These are phyloP conservation scores for Drosophila subquinaria DNA, from an alignment of 2,888 invertebrate genomes.

Conservation along the genomic window DNA sequence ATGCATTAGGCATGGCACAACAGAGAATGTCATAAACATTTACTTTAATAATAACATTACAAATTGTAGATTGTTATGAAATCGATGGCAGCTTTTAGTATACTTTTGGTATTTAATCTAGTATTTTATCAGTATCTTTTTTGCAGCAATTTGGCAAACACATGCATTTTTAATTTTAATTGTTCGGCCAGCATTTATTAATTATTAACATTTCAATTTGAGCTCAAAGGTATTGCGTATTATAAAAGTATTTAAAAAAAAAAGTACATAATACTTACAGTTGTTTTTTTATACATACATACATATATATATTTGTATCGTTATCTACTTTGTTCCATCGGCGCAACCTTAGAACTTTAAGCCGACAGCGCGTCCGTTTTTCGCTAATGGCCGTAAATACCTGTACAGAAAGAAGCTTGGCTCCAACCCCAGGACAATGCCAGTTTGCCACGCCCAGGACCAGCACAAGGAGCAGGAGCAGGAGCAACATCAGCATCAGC, in stretches of 20 bases:
- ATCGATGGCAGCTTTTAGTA: background rate
- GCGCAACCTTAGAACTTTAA: slow-evolving; percentile 71
- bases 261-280: slow-evolving; percentile 11
- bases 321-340: slow-evolving; percentile 56
- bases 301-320: slow-evolving; percentile 25
- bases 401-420: slow-evolving; percentile 47
- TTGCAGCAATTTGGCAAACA: background rate
- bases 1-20: background rate
- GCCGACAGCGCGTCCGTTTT: slow-evolving; percentile 63
- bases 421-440: slow-evolving; percentile 32
- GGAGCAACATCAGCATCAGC: background rate
- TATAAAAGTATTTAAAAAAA: slow-evolving; percentile 1
- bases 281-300: slow-evolving; percentile 7
- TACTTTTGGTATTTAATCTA: background rate
- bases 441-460: slow-evolving; percentile 64
- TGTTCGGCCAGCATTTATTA: slow-evolving; percentile 23
- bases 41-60: background rate
- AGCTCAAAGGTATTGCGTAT: background rate
- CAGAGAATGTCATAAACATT: background rate
- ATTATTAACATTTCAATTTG: slow-evolving; percentile 57
- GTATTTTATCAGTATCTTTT: background rate
- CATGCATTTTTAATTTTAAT: slow-evolving; percentile 19
- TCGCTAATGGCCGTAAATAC: slow-evolving; percentile 75
- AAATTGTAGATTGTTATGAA: background rate
- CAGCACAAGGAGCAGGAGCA: background rate